phyloP scores from a whole-genome alignment of 1,140 invertebrate species.

The Drosophila athabasca region DNA sequence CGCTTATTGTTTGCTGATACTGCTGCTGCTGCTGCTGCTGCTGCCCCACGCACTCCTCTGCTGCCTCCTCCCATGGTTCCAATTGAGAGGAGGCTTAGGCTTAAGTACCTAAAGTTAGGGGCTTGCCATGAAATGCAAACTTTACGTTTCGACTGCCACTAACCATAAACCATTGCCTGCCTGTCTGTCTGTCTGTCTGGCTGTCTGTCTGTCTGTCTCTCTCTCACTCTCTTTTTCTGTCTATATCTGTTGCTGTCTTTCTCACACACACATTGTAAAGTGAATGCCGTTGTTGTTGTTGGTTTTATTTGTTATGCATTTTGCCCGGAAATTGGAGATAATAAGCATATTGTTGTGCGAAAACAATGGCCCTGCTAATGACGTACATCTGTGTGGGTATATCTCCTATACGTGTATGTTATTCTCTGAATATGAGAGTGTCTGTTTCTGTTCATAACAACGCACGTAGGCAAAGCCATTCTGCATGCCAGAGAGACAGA shows the following conservation, averaged over 20 bases:
- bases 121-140: constrained; percentile 71
- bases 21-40: no score
- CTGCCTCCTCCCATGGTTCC: constrained; percentile 19
- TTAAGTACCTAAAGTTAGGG: constrained; percentile 75
- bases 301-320: constrained; percentile 80
- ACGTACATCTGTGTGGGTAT: constrained; percentile 67
- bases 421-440: neutral
- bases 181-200: neutral
- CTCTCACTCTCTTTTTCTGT: neutral
- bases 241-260: neutral
- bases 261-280: neutral
- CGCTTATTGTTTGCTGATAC: constrained; percentile 59
- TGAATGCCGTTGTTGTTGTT: constrained; percentile 54
- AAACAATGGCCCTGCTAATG: constrained; percentile 77
- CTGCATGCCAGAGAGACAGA: neutral
- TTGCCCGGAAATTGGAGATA: constrained; percentile 80
- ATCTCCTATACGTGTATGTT: constrained; percentile 13
- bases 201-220: neutral
- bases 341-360: constrained; percentile 80
- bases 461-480: constrained; percentile 31
- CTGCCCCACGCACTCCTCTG: constrained; percentile 16
- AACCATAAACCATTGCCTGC: constrained; percentile 50
- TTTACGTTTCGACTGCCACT: constrained; percentile 67
- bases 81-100: constrained; percentile 64
- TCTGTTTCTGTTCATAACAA: constrained; percentile 49